These are phyloP conservation scores for Neodiprion virginianus DNA, from an alignment of 1,140 invertebrate species.

Conservation along the genomic window DNA sequence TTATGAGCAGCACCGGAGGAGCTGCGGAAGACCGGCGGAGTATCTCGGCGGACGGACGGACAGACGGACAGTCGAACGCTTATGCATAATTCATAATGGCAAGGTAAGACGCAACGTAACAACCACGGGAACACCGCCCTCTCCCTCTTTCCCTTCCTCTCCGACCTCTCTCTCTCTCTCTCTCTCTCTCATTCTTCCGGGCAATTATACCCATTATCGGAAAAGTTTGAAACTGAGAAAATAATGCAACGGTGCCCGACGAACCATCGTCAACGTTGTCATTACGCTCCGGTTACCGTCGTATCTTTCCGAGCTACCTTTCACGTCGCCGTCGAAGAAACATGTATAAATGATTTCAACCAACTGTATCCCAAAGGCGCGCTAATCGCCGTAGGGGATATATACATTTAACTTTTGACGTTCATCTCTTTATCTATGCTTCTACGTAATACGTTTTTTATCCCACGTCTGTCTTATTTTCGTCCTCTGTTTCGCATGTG, in stretches of 20 bases:
- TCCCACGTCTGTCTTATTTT: no score
- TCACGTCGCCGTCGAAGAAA: not conserved
- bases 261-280: slow-evolving; percentile 1
- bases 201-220: slow-evolving; percentile 44
- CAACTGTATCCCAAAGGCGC: no score
- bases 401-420: no score
- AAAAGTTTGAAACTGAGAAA: slow-evolving; percentile 34
- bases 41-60: no score
- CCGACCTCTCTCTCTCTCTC: slow-evolving; percentile 15
- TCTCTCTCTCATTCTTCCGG: not conserved
- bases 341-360: no score
- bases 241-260: not conserved
- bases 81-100: slow-evolving; percentile 4
- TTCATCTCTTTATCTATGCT: no score
- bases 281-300: not conserved
- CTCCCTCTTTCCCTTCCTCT: not conserved
- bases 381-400: no score
- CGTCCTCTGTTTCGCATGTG: no score
- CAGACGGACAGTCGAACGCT: not conserved
- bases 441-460: no score
- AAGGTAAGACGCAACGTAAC: slow-evolving; percentile 7
- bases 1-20: no score
- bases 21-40: no score
- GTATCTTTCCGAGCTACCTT: not conserved
- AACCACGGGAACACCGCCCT: not conserved